Evolutionary conservation across 1,140 invertebrate genomes (phyloP).

Genomic region (Trinorchestia longiramus): DNA sequence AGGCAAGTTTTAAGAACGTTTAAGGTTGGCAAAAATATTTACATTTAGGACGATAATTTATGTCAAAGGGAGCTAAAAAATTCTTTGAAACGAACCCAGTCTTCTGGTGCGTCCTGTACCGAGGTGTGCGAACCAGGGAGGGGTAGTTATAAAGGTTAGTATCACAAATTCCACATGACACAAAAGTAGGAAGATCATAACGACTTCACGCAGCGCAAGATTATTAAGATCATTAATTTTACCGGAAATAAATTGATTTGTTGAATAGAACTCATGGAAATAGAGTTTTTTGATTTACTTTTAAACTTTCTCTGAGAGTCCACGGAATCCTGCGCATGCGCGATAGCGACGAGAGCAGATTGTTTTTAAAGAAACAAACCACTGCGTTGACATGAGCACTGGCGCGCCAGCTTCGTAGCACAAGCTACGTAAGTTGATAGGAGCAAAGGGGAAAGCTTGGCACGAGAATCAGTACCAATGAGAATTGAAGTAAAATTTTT

Average conservation of each 20-base stretch:
- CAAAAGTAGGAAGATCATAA: not conserved
- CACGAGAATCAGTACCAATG: not conserved
- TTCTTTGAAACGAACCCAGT: slow-evolving; percentile 29
- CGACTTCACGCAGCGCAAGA: not conserved
- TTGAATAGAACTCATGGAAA: not conserved
- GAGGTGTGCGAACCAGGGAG: not conserved
- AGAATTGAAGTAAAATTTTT: not conserved
- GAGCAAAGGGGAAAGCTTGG: not conserved
- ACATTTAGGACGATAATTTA: not conserved
- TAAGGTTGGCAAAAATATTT: not conserved
- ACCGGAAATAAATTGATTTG: not conserved
- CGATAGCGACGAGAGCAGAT: not conserved
- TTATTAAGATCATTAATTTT: not conserved
- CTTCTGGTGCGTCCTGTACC: slow-evolving; percentile 14
- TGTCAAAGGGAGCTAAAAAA: not conserved
- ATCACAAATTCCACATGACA: not conserved
- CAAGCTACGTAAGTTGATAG: not conserved
- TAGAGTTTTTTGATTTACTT: not conserved
- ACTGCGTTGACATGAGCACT: not conserved
- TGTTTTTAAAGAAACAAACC: not conserved
- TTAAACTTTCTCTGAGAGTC: not conserved
- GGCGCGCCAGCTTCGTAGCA: not conserved
- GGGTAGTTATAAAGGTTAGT: slow-evolving; percentile 1
- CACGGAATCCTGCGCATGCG: not conserved
- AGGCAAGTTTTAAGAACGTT: not conserved